Conservation (phyloP, 1,140 invertebrate genomes). For the Drosophila tsacasi region DNA sequence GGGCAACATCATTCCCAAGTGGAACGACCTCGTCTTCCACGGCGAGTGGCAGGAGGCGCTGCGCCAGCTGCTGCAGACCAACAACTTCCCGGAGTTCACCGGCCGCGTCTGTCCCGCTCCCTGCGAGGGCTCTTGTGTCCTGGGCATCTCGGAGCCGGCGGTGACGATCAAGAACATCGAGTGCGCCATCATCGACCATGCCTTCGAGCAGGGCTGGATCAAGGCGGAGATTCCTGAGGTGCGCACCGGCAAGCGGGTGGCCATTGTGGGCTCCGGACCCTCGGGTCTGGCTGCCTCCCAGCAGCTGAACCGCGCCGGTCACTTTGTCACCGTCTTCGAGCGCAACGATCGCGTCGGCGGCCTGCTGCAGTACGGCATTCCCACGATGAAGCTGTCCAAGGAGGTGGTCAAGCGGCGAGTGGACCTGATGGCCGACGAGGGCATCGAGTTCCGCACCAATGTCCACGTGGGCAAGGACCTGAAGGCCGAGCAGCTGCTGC, state of each 20-base stretch:
- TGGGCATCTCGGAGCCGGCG: constrained; percentile 97
- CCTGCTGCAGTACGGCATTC: constrained; percentile 98
- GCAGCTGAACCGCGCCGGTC: constrained; percentile 96
- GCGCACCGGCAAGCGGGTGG: constrained; percentile 94
- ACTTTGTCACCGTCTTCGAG: constrained; percentile 97
- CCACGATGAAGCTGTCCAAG: constrained; percentile 98
- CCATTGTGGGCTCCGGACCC: constrained; percentile 98
- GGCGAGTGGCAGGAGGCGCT: constrained; percentile 99
- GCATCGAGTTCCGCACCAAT: constrained; percentile 95
- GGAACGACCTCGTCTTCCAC: constrained; percentile 98
- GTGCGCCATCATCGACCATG: constrained; percentile 99
- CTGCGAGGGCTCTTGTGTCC: constrained; percentile 98
- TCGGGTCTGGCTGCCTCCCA: constrained; percentile 98
- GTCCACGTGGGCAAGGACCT: constrained; percentile 97
- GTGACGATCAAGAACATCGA: constrained; percentile 99
- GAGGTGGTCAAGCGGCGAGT: constrained; percentile 96
- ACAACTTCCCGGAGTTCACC: constrained; percentile 99
- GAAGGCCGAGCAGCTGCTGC: constrained; percentile 89
- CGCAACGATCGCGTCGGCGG: constrained; percentile 98
- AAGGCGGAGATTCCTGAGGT: constrained; percentile 87
- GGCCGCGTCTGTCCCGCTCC: constrained; percentile 99
- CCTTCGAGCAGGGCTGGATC: constrained; percentile 99
- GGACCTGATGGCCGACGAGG: constrained; percentile 94
- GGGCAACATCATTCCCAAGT: constrained; percentile 99
- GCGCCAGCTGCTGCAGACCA: constrained; percentile 97